Evolutionary conservation across 2,113 vertebrate genomes (phyloP), one percentile per base, ranked within the genome.

Genomic region (Ahaetulla prasina): DNA sequence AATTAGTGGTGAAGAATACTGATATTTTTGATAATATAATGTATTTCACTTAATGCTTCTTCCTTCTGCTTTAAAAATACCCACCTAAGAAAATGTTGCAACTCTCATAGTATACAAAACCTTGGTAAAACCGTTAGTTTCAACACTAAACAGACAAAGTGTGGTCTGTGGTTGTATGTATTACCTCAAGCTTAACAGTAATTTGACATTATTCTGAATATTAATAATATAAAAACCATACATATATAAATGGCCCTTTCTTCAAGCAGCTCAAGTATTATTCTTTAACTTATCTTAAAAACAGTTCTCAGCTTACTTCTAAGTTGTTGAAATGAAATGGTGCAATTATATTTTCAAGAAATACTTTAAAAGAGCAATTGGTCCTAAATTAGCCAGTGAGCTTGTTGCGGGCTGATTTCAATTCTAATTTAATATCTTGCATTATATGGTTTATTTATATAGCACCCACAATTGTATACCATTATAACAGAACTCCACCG

Each of bases 121-220:
- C 39, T 85, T 85, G 2, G 22, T 55, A 50, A 92, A 92, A 30
- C 22, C 5, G 25, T 74, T 87, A 35, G 16, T 50, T 85, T 85
- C 53, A 85, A 57, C 68, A 89, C 49, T 84, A 47, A 92, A 86
- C 92, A 43, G 88, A 89, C 53, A n/a, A 92, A 92, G 53, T 63
- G 88, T 89, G 68, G 68, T 55, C 27, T 89, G 91, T 57, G 87
- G 88, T 89, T 89, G 12, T 57, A 49, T 6, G 12, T 87, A 85
- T 87, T 23, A 52, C 88, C n/a, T 89, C 74, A 86, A 20, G 3
- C 10, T 39, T 89, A 89, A 49, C 45, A 43, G 53, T 89, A 49
- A 12, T 9, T 57, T 16, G 35, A 27, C 4, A 74, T 63, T 50
- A 35, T 57, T 89, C 43, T 30, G 35, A 89, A 22, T 35, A 20